Conservation (phyloP, 2,888 invertebrate species). For the Agrotis ipsilon region DNA sequence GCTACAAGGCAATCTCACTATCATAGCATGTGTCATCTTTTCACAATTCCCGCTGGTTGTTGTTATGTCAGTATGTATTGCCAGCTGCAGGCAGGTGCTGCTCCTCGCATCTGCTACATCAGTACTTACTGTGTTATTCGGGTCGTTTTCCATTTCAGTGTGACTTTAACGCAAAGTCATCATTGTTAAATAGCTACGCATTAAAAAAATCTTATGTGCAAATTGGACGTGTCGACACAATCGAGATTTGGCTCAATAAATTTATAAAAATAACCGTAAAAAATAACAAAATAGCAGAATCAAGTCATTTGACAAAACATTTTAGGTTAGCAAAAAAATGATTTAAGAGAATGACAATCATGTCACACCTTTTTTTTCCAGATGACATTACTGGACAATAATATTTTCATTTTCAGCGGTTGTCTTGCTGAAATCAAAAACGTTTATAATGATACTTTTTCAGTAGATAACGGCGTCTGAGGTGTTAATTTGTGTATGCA, state of each 20-base stretch:
- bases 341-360: slow-evolving; percentile 88
- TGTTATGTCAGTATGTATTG: slow-evolving; percentile 1
- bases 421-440: slow-evolving; percentile 84
- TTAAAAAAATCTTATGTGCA: slow-evolving; percentile 81
- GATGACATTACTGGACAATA: slow-evolving; percentile 88
- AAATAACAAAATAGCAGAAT: slow-evolving; percentile 88
- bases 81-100: not conserved
- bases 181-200: slow-evolving; percentile 84
- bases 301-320: slow-evolving; percentile 91
- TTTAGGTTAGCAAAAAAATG: slow-evolving; percentile 91
- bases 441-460: slow-evolving; percentile 71
- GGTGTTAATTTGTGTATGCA: slow-evolving; percentile 17
- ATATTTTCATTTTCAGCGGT: slow-evolving; percentile 89
- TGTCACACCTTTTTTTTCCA: slow-evolving; percentile 91
- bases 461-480: slow-evolving; percentile 60
- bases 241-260: slow-evolving; percentile 88
- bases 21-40: not conserved
- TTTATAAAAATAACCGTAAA: slow-evolving; percentile 89
- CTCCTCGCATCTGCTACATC: slow-evolving; percentile 28
- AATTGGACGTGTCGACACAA: slow-evolving; percentile 84
- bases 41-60: not conserved
- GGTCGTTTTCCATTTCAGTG: slow-evolving; percentile 89
- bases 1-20: not conserved
- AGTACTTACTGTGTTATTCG: slow-evolving; percentile 89
- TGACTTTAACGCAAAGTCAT: slow-evolving; percentile 86